Conservation (phyloP, 2,113 vertebrate genomes). For the Columba janthina region DNA sequence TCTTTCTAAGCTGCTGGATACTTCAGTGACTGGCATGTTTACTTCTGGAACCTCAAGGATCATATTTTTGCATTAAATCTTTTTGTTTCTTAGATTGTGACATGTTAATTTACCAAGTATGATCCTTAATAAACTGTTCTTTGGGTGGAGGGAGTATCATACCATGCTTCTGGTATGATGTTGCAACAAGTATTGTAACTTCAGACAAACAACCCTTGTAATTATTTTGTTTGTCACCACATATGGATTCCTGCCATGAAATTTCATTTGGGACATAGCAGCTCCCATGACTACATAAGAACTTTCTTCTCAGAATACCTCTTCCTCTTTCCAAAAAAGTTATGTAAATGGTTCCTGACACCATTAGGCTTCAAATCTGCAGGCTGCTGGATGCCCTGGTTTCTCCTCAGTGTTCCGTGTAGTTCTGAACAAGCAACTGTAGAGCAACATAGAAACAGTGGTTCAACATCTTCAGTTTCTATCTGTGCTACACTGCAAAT, state of each 20-base stretch:
- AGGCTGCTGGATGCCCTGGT: background rate
- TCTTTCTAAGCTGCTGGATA: background rate
- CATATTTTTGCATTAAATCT: background rate
- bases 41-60: background rate
- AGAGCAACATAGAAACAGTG: background rate
- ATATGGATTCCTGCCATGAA: background rate
- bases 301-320: background rate
- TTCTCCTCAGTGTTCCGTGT: background rate
- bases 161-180: background rate
- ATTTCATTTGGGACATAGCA: background rate
- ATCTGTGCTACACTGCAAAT: background rate
- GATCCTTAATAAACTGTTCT: background rate
- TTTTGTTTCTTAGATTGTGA: background rate
- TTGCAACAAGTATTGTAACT: background rate
- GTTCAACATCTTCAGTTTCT: rapidly evolving
- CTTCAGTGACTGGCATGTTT: background rate
- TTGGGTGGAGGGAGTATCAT: background rate
- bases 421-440: background rate
- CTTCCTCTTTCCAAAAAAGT: background rate
- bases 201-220: background rate
- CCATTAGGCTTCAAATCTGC: background rate
- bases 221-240: background rate
- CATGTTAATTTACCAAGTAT: background rate
- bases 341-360: background rate
- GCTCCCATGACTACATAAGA: background rate